These are phyloP conservation scores for Trachelus stipa DNA, from an alignment of 2,888 invertebrate species.

Conservation along the genomic window DNA sequence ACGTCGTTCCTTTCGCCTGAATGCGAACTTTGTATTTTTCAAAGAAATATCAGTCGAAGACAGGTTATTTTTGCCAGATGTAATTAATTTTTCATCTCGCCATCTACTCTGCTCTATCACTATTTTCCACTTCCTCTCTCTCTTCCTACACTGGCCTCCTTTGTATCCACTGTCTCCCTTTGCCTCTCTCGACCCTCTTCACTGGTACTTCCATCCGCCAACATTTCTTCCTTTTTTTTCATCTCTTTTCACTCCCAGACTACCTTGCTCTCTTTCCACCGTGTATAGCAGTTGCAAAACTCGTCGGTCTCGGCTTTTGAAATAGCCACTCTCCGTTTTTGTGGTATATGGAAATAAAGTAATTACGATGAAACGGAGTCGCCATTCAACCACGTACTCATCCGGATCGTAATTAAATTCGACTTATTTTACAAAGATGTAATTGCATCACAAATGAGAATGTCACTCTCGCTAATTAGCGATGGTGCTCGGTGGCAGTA, in stretches of 20 bases:
- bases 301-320: constrained; percentile 27
- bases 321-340: constrained; percentile 1
- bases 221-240: neutral
- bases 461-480: constrained; percentile 45
- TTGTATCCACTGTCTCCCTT: constrained; percentile 10
- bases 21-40: constrained; percentile 1
- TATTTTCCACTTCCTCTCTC: constrained; percentile 6
- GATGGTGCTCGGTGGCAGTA: constrained; percentile 19
- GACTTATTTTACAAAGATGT: constrained; percentile 26
- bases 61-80: constrained; percentile 1
- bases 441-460: constrained; percentile 45
- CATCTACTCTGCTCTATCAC: constrained; percentile 17
- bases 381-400: constrained; percentile 16
- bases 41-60: neutral
- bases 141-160: neutral
- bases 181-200: constrained; percentile 12
- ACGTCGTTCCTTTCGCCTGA: neutral
- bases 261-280: constrained; percentile 17
- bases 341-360: constrained; percentile 41
- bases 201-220: neutral
- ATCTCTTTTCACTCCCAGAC: constrained; percentile 16
- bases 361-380: constrained; percentile 34
- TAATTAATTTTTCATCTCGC: constrained; percentile 14
- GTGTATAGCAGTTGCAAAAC: constrained; percentile 16
- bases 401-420: constrained; percentile 34